Evolutionary conservation across 1,140 invertebrate genomes (phyloP), one percentile per base, ranked within the genome.

Genomic region (Battus philenor): DNA sequence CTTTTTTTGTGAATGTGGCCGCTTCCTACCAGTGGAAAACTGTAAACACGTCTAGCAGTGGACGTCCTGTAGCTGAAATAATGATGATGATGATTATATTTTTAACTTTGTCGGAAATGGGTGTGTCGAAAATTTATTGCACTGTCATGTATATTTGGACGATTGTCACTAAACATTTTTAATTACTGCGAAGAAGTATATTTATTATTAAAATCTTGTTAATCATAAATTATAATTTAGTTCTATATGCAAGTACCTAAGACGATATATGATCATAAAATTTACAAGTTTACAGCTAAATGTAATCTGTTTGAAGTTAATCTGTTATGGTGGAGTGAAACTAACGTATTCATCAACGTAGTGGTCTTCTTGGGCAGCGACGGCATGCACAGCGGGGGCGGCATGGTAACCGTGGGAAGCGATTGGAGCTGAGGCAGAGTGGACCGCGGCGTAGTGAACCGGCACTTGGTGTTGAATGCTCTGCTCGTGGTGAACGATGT

Each of bases 261-360:
- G n/a, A n/a, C n/a, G n/a, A n/a, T n/a, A 22, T 22, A 22, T 22
- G 20, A 7, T 22, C 7, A 22, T 22, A 22, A 22, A 22, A 22
- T 22, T 22, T 22, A 7, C 20, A 22, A n/a, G 20, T 7, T 7
- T 22, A 7, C 7, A 4, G 3, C 20, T 22, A 4, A 22, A 7
- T 7, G 3, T 22, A 22, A 22, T 3, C 20, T 7, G 20, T 22
- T 22, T 22, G 3, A 22, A 3, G 20, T 4, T 22, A 4, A 7
- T 3, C 20, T 22, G 3, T 22, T 22, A 7, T n/a, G 20, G 20
- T 22, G 7, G 7, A 22, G 20, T 7, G 20, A 4, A 7, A 22
- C 20, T 62, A 68, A 84, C 80, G 34, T 68, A 75, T 80, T 84
- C 74, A 60, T 74, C 80, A 54, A 81, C 72, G 46, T 75, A 80